Conservation (phyloP, 2,113 vertebrate species). For the Poicephalus gulielmi region DNA sequence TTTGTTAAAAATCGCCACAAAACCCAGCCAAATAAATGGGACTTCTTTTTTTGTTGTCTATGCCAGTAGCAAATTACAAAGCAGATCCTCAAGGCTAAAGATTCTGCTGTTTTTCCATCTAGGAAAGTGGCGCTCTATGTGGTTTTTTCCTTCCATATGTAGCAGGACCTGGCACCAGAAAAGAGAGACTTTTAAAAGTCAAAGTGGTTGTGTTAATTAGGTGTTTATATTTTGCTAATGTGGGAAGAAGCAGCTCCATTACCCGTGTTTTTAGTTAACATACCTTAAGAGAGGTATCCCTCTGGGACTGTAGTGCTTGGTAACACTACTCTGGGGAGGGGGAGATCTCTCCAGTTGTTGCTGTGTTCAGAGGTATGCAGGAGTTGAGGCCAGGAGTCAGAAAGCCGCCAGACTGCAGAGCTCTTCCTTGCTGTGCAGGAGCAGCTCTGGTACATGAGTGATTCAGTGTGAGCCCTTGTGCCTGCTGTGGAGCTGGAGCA, state of each 20-base stretch:
- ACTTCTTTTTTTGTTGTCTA: conserved; percentile 23
- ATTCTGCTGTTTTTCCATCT: neutral
- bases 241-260: conserved; percentile 59
- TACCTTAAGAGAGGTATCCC: neutral
- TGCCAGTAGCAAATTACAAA: conserved; percentile 47
- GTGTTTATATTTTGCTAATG: conserved; percentile 24
- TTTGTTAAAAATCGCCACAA: conserved; percentile 3
- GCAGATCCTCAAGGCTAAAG: conserved; percentile 32
- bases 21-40: conserved; percentile 24
- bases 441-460: rapidly evolving
- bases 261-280: neutral
- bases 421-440: rapidly evolving
- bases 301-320: neutral
- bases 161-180: conserved; percentile 44
- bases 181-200: neutral
- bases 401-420: neutral
- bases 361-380: rapidly evolving
- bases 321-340: neutral
- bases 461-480: rapidly evolving
- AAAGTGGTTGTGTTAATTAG: conserved; percentile 30
- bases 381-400: neutral
- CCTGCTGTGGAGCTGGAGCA: neutral
- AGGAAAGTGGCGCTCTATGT: neutral
- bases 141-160: conserved; percentile 1
- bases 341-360: neutral